Conservation (phyloP, 2,888 invertebrate species). For the Parthenolecanium corni region DNA sequence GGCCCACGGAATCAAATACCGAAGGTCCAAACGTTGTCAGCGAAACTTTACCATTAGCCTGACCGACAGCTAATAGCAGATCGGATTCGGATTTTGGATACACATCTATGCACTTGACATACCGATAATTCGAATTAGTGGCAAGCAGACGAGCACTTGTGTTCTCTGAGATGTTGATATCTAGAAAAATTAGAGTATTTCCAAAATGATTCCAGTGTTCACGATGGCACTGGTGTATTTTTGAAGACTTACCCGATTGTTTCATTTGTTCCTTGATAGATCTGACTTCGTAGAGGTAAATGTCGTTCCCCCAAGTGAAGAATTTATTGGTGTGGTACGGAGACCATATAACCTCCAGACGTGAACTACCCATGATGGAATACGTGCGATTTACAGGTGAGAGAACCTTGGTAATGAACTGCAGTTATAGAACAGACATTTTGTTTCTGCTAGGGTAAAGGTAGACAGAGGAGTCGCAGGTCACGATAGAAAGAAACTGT, state of each 20-base stretch:
- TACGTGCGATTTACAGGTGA: background rate
- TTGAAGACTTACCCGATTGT: conserved; percentile 20
- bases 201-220: background rate
- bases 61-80: conserved; percentile 73
- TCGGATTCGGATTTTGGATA: conserved; percentile 62
- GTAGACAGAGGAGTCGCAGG: too few relatives aligned
- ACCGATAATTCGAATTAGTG: conserved; percentile 60
- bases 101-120: conserved; percentile 77
- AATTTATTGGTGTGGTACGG: conserved; percentile 68
- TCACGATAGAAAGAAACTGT: too few relatives aligned
- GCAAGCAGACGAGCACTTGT: conserved; percentile 58
- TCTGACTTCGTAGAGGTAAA: conserved; percentile 62
- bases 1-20: conserved; percentile 52
- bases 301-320: conserved; percentile 81
- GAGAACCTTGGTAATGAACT: too few relatives aligned
- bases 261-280: conserved; percentile 17
- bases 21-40: conserved; percentile 64
- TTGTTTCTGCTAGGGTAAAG: background rate
- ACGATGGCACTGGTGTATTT: background rate
- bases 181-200: conserved; percentile 39
- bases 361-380: conserved; percentile 42
- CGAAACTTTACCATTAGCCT: conserved; percentile 76
- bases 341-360: conserved; percentile 78
- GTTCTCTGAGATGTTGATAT: conserved; percentile 55
- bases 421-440: background rate